Evolutionary conservation across 1,140 invertebrate genomes (phyloP), one percentile per base, ranked within the genome.

Genomic region (Laodelphax striatellus): DNA sequence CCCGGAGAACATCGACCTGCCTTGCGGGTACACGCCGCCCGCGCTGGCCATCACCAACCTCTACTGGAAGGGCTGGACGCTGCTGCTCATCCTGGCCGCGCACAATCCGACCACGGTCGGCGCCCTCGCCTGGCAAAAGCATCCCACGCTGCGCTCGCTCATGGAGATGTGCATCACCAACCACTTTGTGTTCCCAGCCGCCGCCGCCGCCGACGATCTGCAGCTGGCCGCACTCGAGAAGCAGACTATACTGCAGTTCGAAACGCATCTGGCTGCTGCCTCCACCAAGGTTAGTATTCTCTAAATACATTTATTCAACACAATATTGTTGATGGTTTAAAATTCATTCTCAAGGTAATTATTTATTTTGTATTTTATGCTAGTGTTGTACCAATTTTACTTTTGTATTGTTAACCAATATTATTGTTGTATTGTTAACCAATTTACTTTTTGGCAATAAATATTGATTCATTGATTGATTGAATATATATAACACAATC

Each of bases 111-210:
- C 79, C 0, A 83, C 59, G 14, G 92, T 97, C 75, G 95, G 94
- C 2, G 81, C 82, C 62, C 75, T 86, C 52, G 91, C 86, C 22
- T 97, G 93, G 86, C 83, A 88, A 67, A 86, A 86, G 62, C 97
- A 96, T 77, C 92, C 94, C n/a, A 97, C 89, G 52, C 77, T 98
- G 54, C 81, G 90, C 66, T 86, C 85, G 61, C 77, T 98, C 44
- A 97, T 97, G 80, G 94, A 98, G 79, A 95, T 95, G 87, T 94
- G 92, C 67, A 97, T 98, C 67, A 98, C 94, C 8, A 94, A 92
- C 67, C 80, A 86, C 70, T 90, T 88, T 69, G 77, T 79, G 14
- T 91, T 87, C 70, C 88, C 88, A 16, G 86, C 87, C n/a, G 85
- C 85, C 5, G 82, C 85, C 69, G 77, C 79, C 65, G 77, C 71